phyloP scores from a whole-genome alignment of 2,113 vertebrate species.

The Nesospiza acunhae region DNA sequence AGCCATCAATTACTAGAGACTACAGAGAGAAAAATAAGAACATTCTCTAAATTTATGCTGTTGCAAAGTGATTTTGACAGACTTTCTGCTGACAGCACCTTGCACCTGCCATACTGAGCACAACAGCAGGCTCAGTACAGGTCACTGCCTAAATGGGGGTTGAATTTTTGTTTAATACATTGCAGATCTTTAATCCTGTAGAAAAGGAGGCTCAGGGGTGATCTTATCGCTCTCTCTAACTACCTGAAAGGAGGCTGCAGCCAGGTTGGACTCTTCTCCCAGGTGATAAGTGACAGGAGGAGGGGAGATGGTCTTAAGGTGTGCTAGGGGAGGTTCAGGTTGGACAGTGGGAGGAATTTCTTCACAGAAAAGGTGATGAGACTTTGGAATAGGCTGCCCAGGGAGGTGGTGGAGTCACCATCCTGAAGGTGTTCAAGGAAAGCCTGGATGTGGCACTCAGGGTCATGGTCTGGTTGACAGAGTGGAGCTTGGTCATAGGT shows the following conservation, averaged over 20 bases:
- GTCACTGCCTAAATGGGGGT: neutral
- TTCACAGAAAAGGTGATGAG: neutral
- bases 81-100: neutral
- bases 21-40: neutral
- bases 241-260: neutral
- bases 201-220: neutral
- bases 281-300: neutral
- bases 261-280: neutral
- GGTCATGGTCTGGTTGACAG: neutral
- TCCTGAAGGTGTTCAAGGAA: neutral
- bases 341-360: neutral
- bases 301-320: neutral
- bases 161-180: neutral
- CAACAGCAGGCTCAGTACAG: neutral
- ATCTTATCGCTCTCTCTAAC: neutral
- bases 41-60: neutral
- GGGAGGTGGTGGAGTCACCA: neutral
- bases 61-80: neutral
- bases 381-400: neutral
- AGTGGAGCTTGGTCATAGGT: neutral
- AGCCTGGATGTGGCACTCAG: neutral
- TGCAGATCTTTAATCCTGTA: neutral
- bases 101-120: fast-evolving
- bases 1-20: neutral
- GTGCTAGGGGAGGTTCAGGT: neutral